Base-by-base conservation (phyloP, 2,797 vertebrate genomes). In the Smutsia gigantea region DNA sequence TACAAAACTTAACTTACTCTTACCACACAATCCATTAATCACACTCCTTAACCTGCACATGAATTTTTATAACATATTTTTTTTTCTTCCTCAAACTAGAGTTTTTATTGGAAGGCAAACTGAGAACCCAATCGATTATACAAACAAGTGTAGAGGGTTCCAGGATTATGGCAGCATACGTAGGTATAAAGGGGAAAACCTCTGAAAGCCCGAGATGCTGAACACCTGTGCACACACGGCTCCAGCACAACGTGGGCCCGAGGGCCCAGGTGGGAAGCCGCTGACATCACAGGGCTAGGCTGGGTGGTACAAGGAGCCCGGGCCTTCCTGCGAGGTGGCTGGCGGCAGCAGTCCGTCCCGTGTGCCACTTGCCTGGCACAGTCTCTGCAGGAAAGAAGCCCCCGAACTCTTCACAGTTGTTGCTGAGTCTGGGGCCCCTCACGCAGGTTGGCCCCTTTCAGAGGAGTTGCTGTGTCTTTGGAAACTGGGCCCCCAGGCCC, bases 211-310 rank as follows among this genome's bases (percentile, higher is more conserved):
- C 2, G 37, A 39, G 57, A 5, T 1, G 17, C 61, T 46, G 18
- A 19, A 7, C 1, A 15, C 11, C n/a, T 49, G 5, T 2, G 2
- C 18, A 21, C 39, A 39, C 2, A 6, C 8, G 12, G 71, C 51
- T 59, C 59, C 5, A 0, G 71, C 2, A 0, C 3, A 5, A 15
- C n/a, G 46, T 46, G 9, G 27, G 2, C 21, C 37, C 0, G 39
- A 46, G 66, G 51, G 84, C 46, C 46, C 46, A 46, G 46, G 46
- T 46, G 46, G 46, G 46, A 46, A 46, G 46, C 46, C 46, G 46
- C 46, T 11, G 46, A 46, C 9, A 11, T 46, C 53, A 3, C 4
- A 19, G 17, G 14, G 25, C 4, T 9, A 7, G 81, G 55, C 34
- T 1, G 23, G 39, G 53, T 13, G 1, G 49, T 13, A 3, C 5